These are phyloP conservation scores for Sinhomidia bicolor DNA, from an alignment of 2,888 invertebrate species.

Conservation along the genomic window DNA sequence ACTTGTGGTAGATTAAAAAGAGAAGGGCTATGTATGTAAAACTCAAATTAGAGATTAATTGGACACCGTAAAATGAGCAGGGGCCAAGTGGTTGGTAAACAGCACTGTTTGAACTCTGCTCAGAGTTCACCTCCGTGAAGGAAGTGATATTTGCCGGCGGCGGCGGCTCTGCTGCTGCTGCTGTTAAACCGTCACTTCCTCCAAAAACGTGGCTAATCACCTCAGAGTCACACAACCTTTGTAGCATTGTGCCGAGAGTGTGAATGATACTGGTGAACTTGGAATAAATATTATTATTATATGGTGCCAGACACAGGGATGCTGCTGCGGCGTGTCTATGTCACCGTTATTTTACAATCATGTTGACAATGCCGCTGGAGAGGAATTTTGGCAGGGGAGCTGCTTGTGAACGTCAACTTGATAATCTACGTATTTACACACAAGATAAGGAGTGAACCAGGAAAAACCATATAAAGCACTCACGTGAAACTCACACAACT, in stretches of 20 bases:
- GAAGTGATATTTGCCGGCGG: background rate
- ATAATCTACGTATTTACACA: background rate
- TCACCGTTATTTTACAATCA: background rate
- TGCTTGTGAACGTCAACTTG: no score
- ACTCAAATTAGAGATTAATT: constrained; percentile 59
- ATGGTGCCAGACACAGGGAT: no score
- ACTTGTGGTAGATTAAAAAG: constrained; percentile 69
- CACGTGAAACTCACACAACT: no score
- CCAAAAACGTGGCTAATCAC: constrained; percentile 38
- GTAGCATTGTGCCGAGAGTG: constrained; percentile 25
- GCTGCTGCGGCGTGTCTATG: background rate
- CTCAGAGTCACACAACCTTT: constrained; percentile 51
- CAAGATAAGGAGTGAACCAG: background rate
- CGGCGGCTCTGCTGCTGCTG: no score
- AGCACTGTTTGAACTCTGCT: background rate
- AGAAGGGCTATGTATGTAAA: constrained; percentile 57
- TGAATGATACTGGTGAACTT: background rate
- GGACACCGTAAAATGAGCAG: constrained; percentile 67
- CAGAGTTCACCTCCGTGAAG: background rate
- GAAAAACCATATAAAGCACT: background rate
- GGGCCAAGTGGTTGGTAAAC: background rate
- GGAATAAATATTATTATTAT: background rate
- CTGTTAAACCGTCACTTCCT: background rate
- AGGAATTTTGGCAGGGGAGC: no score
- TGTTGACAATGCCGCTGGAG: background rate